Evolutionary conservation across 2,888 invertebrate genomes (phyloP).

Genomic region (Megaustenia siamemsis): DNA sequence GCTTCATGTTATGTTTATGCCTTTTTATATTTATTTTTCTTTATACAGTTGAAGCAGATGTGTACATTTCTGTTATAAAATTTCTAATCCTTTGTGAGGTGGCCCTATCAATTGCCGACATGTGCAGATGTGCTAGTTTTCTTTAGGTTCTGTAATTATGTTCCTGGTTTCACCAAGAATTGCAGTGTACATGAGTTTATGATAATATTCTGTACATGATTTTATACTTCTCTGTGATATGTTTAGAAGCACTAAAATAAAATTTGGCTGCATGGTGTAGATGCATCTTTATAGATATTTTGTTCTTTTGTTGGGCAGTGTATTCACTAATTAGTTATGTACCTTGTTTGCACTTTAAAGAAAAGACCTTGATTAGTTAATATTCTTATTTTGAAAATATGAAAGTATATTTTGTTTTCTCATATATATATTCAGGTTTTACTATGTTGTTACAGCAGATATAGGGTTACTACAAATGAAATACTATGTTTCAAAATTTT

Average conservation of each 20-base stretch:
- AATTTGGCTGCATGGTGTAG: background rate
- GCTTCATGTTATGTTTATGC: constrained; percentile 7
- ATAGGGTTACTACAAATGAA: too few species aligned
- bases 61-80: background rate
- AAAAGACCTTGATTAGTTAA: too few species aligned
- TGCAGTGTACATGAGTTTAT: background rate
- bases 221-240: constrained; percentile 27
- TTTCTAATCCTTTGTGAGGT: background rate
- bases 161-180: background rate
- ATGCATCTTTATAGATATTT: background rate
- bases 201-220: background rate
- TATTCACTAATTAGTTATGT: background rate
- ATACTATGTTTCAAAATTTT: too few species aligned
- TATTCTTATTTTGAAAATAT: too few species aligned
- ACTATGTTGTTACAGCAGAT: too few species aligned
- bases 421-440: too few species aligned
- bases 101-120: background rate
- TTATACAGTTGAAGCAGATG: constrained; percentile 19
- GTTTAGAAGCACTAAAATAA: background rate
- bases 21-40: constrained; percentile 17
- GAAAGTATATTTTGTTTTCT: too few species aligned
- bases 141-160: background rate
- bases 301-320: background rate
- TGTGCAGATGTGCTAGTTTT: constrained; percentile 8
- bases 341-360: too few species aligned